Conservation (phyloP, 23 tunicate species). For the Ascidia mentula region DNA sequence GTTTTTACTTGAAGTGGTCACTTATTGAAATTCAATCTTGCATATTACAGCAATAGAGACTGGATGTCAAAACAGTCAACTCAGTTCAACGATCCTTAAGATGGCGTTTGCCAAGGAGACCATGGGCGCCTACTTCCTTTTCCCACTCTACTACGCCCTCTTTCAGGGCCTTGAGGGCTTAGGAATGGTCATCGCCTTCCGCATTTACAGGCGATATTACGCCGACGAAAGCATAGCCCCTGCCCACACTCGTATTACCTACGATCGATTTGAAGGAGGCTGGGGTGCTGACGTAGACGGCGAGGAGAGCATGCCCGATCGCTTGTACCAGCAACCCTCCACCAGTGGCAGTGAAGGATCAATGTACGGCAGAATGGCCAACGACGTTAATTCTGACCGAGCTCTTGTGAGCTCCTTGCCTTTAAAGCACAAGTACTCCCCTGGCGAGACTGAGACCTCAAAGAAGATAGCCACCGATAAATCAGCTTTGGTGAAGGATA, state of each 20-base stretch:
- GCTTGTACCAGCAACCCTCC: conserved; percentile 16
- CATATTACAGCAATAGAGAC: conserved; percentile 62
- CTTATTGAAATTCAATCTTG: not conserved
- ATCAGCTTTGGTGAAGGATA: not conserved
- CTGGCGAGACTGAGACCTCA: not conserved
- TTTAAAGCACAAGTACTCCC: conserved; percentile 36
- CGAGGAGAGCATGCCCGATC: not conserved
- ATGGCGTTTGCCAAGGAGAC: conserved; percentile 56
- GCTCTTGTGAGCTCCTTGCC: not conserved
- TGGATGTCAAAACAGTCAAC: conserved; percentile 88
- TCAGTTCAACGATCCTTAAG: conserved; percentile 71
- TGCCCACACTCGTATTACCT: conserved; percentile 61
- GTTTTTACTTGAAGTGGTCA: too few species aligned
- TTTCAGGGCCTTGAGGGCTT: conserved; percentile 80
- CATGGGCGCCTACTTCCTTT: conserved; percentile 79
- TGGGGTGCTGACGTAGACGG: conserved; percentile 45
- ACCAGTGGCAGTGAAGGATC: conserved; percentile 19
- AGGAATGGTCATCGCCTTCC: conserved; percentile 43
- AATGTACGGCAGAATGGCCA: conserved; percentile 12
- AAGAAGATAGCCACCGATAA: not conserved
- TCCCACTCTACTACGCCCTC: conserved; percentile 71
- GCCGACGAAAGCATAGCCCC: conserved; percentile 40
- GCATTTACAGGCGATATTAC: conserved; percentile 47
- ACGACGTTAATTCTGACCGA: not conserved
- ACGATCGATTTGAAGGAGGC: conserved; percentile 64